Evolutionary conservation across 2,797 vertebrate species (phyloP).

Genomic region (Falco columbarius): DNA sequence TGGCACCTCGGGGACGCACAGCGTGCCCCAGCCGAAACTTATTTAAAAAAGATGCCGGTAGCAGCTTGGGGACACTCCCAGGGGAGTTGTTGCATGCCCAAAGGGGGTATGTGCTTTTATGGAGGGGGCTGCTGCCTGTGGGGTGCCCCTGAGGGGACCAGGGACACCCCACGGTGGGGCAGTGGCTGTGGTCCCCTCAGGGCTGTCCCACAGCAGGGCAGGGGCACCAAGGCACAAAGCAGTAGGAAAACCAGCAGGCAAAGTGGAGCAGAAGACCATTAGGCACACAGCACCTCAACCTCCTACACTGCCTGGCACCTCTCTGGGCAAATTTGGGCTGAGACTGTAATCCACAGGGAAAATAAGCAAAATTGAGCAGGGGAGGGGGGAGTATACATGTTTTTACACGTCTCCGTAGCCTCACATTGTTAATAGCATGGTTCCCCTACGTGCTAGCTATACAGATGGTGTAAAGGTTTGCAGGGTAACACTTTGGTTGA

Average conservation of each 20-base stretch:
- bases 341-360: not conserved
- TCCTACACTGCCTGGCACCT: slow-evolving; percentile 17
- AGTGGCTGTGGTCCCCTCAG: not conserved
- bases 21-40: too few species aligned
- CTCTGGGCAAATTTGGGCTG: not conserved
- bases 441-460: not conserved
- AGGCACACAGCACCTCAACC: not conserved
- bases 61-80: not conserved
- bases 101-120: not conserved
- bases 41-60: too few species aligned
- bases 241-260: not conserved
- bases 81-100: accelerated
- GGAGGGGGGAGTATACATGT: not conserved
- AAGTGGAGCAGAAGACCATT: not conserved
- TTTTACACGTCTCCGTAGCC: not conserved
- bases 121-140: not conserved
- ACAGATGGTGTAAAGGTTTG: not conserved
- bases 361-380: not conserved
- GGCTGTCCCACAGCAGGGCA: not conserved
- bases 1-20: accelerated
- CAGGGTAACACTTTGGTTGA: not conserved
- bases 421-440: not conserved
- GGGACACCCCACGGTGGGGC: not conserved
- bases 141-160: not conserved
- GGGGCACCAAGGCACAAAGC: not conserved